phyloP scores from a whole-genome alignment of 1,140 invertebrate genomes.

The Sarcophaga bullata region DNA sequence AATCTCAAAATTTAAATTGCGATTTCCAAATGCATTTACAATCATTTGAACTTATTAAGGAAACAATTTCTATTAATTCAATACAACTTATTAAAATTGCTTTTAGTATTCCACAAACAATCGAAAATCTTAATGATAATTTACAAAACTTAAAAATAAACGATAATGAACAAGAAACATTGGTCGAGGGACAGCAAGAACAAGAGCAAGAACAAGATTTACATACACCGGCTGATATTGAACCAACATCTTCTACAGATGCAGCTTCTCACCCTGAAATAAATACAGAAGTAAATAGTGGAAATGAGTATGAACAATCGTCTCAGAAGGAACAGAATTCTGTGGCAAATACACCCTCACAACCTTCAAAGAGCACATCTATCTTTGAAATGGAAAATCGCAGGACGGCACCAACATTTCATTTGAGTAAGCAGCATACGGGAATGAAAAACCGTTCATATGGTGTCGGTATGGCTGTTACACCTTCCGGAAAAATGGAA shows the following conservation, averaged over 20 bases:
- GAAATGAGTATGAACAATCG: background rate
- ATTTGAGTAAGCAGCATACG: slow-evolving; percentile 63
- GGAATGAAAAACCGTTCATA: slow-evolving; percentile 64
- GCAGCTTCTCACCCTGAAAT: background rate
- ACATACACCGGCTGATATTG: slow-evolving; percentile 46
- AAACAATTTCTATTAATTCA: background rate
- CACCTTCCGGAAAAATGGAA: slow-evolving; percentile 63
- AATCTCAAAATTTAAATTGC: too few species aligned
- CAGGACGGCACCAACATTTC: slow-evolving; percentile 51
- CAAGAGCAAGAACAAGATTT: slow-evolving; percentile 45
- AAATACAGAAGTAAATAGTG: background rate
- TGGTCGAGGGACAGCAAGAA: background rate
- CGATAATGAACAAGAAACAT: slow-evolving; percentile 35
- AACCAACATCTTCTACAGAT: slow-evolving; percentile 45
- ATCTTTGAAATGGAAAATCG: slow-evolving; percentile 33
- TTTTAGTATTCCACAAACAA: slow-evolving; percentile 14
- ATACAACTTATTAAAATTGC: background rate
- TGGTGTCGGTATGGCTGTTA: slow-evolving; percentile 61
- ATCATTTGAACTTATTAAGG: background rate
- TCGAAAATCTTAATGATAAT: slow-evolving; percentile 52
- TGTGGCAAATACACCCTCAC: slow-evolving; percentile 17
- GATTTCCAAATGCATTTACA: background rate
- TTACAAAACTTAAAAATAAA: slow-evolving; percentile 48
- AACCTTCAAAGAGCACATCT: background rate
- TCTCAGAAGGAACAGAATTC: slow-evolving; percentile 9